phyloP scores from a whole-genome alignment of 2,113 vertebrate genomes.

The Vulpes vulpes region DNA sequence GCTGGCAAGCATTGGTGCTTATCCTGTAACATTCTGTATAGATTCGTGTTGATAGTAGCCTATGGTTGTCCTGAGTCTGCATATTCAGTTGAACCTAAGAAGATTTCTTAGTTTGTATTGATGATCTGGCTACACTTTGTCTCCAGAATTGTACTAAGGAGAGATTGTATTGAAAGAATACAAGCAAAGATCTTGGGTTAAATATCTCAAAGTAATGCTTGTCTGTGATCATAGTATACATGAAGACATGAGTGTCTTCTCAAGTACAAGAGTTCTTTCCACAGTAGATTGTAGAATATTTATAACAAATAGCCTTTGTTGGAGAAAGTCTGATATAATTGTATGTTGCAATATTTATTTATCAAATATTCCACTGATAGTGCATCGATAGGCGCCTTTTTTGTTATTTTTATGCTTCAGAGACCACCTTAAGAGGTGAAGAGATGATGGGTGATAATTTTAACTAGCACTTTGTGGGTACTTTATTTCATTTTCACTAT shows the following conservation, averaged over 20 bases:
- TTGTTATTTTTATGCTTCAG: slow-evolving; percentile 15
- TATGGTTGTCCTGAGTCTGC: not conserved
- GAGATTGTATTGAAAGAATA: not conserved
- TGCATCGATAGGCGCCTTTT: not conserved
- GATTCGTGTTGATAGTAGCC: not conserved
- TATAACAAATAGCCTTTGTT: not conserved
- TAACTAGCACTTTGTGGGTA: not conserved
- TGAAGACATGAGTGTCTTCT: not conserved
- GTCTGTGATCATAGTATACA: not conserved
- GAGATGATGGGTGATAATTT: not conserved
- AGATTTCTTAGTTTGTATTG: not conserved
- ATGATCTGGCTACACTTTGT: not conserved
- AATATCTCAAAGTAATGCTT: not conserved
- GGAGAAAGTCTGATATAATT: not conserved
- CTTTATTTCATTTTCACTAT: not conserved
- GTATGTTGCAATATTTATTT: not conserved
- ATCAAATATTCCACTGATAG: not conserved
- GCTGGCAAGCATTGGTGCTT: not conserved
- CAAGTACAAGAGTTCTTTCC: not conserved
- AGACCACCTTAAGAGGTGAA: not conserved
- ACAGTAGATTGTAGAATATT: not conserved
- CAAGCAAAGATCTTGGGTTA: not conserved
- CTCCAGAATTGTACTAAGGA: not conserved
- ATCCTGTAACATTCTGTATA: not conserved
- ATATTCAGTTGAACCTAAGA: not conserved